Conservation (phyloP, 1,140 invertebrate species). For the Trinorchestia longiramus region DNA sequence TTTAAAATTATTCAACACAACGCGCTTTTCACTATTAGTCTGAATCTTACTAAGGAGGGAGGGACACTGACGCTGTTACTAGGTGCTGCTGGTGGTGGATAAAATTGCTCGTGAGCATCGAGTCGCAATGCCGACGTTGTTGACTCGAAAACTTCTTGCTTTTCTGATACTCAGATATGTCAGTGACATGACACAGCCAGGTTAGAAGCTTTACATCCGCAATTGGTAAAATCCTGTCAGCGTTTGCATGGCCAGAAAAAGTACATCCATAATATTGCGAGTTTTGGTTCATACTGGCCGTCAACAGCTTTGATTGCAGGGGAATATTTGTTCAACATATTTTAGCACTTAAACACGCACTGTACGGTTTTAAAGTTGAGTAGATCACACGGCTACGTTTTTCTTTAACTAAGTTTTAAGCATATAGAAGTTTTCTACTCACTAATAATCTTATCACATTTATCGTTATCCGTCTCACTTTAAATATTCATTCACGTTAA, state of each 20-base stretch:
- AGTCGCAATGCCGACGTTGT: not conserved
- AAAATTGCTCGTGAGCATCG: not conserved
- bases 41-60: not conserved
- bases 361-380: not conserved
- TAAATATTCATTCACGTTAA: not conserved
- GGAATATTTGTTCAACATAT: not conserved
- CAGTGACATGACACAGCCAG: not conserved
- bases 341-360: not conserved
- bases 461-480: not conserved
- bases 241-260: not conserved
- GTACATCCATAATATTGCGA: not conserved
- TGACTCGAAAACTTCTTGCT: not conserved
- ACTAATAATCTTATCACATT: not conserved
- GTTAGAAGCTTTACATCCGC: not conserved
- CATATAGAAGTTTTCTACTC: not conserved
- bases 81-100: not conserved
- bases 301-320: too few relatives aligned
- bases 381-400: not conserved
- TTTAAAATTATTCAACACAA: not conserved
- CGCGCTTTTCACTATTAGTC: not conserved
- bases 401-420: not conserved
- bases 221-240: not conserved
- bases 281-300: not conserved
- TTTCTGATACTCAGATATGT: not conserved
- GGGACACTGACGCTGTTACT: not conserved